These are phyloP conservation scores for Urocitellus parryii DNA, from an alignment of 2,113 vertebrate species.

Conservation along the genomic window DNA sequence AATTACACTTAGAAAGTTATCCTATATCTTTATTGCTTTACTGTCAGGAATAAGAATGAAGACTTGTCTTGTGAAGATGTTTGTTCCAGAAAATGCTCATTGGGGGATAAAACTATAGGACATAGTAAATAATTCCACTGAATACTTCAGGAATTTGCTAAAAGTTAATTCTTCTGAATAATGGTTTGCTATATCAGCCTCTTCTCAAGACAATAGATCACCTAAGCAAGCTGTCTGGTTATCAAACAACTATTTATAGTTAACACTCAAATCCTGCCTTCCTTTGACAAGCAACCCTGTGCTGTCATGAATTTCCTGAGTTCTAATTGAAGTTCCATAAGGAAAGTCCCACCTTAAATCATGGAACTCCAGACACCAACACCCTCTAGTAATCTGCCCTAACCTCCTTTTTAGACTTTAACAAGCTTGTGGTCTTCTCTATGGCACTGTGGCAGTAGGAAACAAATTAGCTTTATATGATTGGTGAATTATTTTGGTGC, in stretches of 20 bases:
- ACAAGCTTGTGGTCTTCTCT: not conserved
- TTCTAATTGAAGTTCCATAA: not conserved
- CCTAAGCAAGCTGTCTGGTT: not conserved
- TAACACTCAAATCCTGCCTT: not conserved
- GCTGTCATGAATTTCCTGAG: not conserved
- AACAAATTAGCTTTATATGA: not conserved
- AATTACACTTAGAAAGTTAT: not conserved
- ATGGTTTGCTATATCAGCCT: fast-evolving
- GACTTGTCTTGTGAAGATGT: not conserved
- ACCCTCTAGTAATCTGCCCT: not conserved
- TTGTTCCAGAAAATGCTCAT: not conserved
- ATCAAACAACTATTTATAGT: not conserved
- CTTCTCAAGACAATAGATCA: not conserved
- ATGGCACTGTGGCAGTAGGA: not conserved
- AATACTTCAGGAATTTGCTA: not conserved
- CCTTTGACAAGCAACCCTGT: not conserved
- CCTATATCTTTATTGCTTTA: not conserved
- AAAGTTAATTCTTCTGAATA: not conserved
- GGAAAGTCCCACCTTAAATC: not conserved
- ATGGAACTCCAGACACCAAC: not conserved
- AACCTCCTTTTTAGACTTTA: not conserved
- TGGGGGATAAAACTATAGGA: not conserved
- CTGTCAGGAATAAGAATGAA: not conserved
- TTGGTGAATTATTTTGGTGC: not conserved
- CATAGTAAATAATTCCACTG: not conserved